Evolutionary conservation across 2,113 vertebrate genomes (phyloP), one percentile per base, ranked within the genome.

Genomic region (Garra rufa): DNA sequence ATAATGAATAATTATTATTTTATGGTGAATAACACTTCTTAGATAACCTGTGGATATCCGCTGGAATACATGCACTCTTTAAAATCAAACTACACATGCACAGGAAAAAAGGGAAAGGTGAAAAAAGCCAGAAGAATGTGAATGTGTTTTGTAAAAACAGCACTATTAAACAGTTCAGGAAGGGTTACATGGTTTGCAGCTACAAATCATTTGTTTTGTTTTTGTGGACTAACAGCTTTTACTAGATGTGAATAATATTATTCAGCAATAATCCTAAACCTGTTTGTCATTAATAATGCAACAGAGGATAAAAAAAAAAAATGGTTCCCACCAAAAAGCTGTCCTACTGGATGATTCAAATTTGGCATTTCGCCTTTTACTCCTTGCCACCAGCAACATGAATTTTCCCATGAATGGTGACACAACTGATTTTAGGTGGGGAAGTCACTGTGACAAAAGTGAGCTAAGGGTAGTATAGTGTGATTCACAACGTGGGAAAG

Each of bases 351-450:
- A 89, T 81, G 73, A 83, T 75, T 83, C 76, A 48, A 82, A 14
- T 85, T 83, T 92, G 92, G 91, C 91, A 87, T 76, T 3, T n/a
- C 85, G 88, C 86, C 90, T 89, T 87, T 83, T 67, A 57, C 88
- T 77, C 75, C 57, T 87, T 78, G 88, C 92, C 44, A 9, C 87
- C 83, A 91, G 93, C 89, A 82, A 85, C 81, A 67, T 43, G 65
- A 83, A 89, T 91, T 93, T 94, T 95, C 93, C 91, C 93, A 94
- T 92, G 88, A 87, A 85, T 85, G 70, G 52, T 76, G 84, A 89
- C 90, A 88, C 84, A 81, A 79, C 77, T 81, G 77, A 88, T 85
- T 85, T 83, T 75, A 90, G 86, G 69, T 87, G 78, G 76, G 89
- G 85, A 91, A 91, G 90, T 91, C 85, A 87, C 65, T 81, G 87